These are phyloP conservation scores for Yasuhikotakia modesta DNA, from an alignment of 2,797 vertebrate genomes.

Conservation along the genomic window DNA sequence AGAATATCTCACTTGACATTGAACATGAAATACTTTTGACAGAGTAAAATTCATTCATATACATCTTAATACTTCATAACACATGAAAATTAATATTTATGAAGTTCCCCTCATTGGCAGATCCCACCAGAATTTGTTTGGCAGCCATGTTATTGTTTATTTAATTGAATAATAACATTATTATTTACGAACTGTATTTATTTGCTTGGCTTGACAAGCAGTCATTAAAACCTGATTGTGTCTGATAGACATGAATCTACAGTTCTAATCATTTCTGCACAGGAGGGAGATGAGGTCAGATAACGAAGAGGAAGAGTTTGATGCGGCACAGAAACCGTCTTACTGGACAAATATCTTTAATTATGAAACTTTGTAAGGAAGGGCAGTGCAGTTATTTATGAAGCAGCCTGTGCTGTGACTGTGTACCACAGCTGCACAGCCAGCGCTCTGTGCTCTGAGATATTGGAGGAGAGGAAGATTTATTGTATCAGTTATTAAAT, in stretches of 20 bases:
- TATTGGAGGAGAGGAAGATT: too few species aligned
- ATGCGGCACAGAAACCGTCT: neutral
- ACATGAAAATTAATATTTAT: neutral
- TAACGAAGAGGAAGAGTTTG: conserved; percentile 4
- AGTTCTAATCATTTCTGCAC: neutral
- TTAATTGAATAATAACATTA: neutral
- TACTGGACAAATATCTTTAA: too few species aligned
- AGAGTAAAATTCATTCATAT: neutral
- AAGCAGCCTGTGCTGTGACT: too few species aligned
- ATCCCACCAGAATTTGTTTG: neutral
- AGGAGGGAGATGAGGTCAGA: neutral
- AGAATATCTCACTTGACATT: neutral
- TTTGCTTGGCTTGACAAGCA: neutral
- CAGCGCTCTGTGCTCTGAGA: neutral
- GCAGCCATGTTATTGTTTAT: neutral
- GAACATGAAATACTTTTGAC: conserved; percentile 6
- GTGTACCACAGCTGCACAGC: too few species aligned
- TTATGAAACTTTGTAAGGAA: too few species aligned
- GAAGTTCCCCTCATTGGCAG: neutral
- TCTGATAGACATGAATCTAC: too few species aligned
- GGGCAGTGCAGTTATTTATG: too few species aligned
- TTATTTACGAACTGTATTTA: neutral
- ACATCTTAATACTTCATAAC: neutral
- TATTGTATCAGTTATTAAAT: too few species aligned
- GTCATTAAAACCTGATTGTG: too few species aligned